Evolutionary conservation across 2,888 invertebrate species (phyloP), one percentile per base, ranked within the genome.

Genomic region (Lepetodrilus schrolli): DNA sequence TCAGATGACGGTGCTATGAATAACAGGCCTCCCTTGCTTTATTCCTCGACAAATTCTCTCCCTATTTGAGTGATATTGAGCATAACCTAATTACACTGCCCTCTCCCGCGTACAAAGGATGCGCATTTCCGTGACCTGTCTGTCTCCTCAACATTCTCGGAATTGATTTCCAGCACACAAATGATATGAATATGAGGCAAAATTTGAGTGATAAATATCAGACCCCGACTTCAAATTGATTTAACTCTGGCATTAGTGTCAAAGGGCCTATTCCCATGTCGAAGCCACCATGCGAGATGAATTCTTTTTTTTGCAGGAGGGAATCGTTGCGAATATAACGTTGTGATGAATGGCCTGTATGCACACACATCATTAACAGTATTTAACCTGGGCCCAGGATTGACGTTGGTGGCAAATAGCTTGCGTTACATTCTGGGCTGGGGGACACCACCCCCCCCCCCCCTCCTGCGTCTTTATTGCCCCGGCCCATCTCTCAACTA

Each of bases 11-110:
- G 48, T 13, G 21, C 30, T 20, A 34, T 66, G 43, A 66, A 66
- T 66, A 65, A 71, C 49, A 47, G 47, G 34, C 30, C 49, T 34
- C 66, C 30, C 20, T 30, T 36, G n/a, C 73, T 48, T 34, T 49
- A 23, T 66, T 20, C 58, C 17, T 23, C 50, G 50, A 70, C 75
- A 70, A 70, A 73, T 70, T 71, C 58, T 47, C 74, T 69, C n/a
- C n/a, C 77, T 70, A 66, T 73, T 72, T 58, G 69, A 74, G 70
- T 73, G 78, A 77, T 79, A 76, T 79, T 76, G 76, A 76, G 76
- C 79, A 77, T 79, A 79, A 79, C 77, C 77, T 79, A 79, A 79
- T 79, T 79, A 79, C 74, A 66, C 50, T 66, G 65, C 23, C 77
- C 74, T 51, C 47, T 71, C 37, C 70, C 37, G n/a, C n/a, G 73